These are phyloP conservation scores for Brachionus asplanchnoidis DNA, from an alignment of 1,140 invertebrate species.

Conservation along the genomic window DNA sequence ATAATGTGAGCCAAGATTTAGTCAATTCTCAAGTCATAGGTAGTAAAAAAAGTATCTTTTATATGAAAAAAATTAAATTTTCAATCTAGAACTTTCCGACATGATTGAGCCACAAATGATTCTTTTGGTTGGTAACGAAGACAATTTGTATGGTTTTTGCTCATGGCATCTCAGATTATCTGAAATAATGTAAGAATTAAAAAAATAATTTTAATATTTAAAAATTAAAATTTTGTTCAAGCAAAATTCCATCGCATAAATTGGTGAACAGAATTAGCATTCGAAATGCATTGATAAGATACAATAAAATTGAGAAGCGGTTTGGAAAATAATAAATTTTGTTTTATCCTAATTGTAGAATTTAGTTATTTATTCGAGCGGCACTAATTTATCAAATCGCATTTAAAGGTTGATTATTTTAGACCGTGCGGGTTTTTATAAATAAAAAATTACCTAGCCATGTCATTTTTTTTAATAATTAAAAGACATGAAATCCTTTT, in stretches of 20 bases:
- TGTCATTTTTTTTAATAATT: neutral
- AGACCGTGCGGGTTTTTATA: neutral
- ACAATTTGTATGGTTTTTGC: neutral
- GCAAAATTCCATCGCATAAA: neutral
- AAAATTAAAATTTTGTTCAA: neutral
- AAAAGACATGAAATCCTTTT: constrained; percentile 23
- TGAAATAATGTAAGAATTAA: constrained; percentile 28
- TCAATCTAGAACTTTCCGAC: neutral
- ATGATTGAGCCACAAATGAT: constrained; percentile 32
- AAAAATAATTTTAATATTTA: neutral
- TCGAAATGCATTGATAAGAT: neutral
- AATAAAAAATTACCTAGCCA: neutral
- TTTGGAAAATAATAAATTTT: neutral
- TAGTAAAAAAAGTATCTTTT: neutral
- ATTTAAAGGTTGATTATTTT: neutral
- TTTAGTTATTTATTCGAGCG: neutral
- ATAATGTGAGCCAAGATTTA: neutral
- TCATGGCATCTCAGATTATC: constrained; percentile 12
- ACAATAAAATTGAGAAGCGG: neutral
- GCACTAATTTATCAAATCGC: neutral
- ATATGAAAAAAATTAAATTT: neutral
- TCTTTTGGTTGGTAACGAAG: neutral
- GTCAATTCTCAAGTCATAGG: constrained; percentile 21
- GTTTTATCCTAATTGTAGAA: neutral
- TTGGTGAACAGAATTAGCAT: neutral